phyloP scores from a whole-genome alignment of 2,888 invertebrate genomes.

The Germaria angustata region DNA sequence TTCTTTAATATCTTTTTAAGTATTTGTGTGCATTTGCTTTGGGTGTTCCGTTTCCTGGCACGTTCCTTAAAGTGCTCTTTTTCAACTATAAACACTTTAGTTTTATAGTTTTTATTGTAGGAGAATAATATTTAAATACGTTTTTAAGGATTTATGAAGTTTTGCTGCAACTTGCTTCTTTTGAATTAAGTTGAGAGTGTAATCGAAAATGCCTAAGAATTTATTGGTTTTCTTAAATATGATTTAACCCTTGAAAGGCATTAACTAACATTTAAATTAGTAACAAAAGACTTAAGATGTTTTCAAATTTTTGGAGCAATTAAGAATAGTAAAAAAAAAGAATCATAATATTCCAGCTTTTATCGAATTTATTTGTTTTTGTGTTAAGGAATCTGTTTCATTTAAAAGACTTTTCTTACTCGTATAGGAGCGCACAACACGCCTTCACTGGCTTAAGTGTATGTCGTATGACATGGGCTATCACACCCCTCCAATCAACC shows the following conservation, averaged over 20 bases:
- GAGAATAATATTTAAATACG: conserved; percentile 44
- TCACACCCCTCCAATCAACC: too few relatives aligned
- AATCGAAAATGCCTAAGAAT: conserved; percentile 43
- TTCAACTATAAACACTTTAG: conserved; percentile 47
- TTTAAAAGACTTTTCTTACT: too few relatives aligned
- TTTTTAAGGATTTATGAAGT: conserved; percentile 42
- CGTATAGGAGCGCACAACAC: too few relatives aligned
- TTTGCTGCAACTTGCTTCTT: neutral
- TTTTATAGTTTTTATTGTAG: conserved; percentile 21
- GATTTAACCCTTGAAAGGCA: conserved; percentile 13
- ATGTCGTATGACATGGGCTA: too few relatives aligned
- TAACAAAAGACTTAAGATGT: too few relatives aligned
- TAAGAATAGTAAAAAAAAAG: too few relatives aligned
- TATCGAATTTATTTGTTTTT: too few relatives aligned
- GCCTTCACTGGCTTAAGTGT: too few relatives aligned
- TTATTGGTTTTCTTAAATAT: conserved; percentile 12
- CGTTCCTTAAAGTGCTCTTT: conserved; percentile 32
- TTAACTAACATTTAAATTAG: too few relatives aligned
- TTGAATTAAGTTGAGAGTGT: neutral
- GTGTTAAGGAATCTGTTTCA: too few relatives aligned
- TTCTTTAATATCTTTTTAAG: neutral
- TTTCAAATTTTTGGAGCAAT: neutral
- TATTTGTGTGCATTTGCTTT: neutral
- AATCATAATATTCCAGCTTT: too few relatives aligned
- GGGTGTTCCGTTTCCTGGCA: neutral